Percentiles rank a stretch among this genome's conserved stretches.
These are phyloP conservation scores for Sebastes variabilis DNA, from an alignment of 2,797 vertebrate species.

Conservation along the genomic window DNA sequence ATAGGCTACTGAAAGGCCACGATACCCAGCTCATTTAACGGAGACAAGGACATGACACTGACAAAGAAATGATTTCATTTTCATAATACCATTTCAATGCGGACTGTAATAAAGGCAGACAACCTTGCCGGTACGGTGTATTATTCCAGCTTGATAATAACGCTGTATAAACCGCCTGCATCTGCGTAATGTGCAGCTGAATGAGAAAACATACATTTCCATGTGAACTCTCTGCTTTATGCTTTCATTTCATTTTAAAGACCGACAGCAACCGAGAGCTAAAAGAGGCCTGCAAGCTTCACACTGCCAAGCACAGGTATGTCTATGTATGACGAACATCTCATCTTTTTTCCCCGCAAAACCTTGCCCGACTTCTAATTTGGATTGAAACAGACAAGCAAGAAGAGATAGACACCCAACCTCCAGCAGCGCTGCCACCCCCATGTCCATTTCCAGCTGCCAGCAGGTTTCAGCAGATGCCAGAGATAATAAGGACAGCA, in stretches of 20 bases:
- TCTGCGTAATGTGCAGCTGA: not conserved
- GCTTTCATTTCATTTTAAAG: slow-evolving; percentile 1
- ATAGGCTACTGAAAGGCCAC: slow-evolving; percentile 71
- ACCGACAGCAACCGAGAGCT: not conserved
- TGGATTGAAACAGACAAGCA: slow-evolving; percentile 59
- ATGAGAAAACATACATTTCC: not conserved
- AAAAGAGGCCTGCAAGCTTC: not conserved
- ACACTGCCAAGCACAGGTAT: slow-evolving; percentile 19
- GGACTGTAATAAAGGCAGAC: slow-evolving; percentile 46
- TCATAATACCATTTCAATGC: slow-evolving; percentile 50
- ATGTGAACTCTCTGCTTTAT: not conserved
- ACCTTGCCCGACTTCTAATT: slow-evolving; percentile 35
- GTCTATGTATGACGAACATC: slow-evolving; percentile 1
- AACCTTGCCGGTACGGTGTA: slow-evolving; percentile 1
- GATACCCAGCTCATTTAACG: slow-evolving; percentile 71
- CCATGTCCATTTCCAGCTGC: slow-evolving; percentile 65
- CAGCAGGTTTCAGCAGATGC: slow-evolving; percentile 64
- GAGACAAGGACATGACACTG: slow-evolving; percentile 59
- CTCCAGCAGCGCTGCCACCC: slow-evolving; percentile 53
- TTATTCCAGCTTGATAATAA: slow-evolving; percentile 13
- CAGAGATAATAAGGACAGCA: slow-evolving; percentile 70
- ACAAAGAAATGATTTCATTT: slow-evolving; percentile 52
- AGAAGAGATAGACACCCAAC: slow-evolving; percentile 56
- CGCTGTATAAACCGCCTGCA: not conserved
- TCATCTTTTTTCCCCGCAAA: slow-evolving; percentile 17